Base-by-base conservation (phyloP, 1,140 invertebrate species). In the Lepidurus apus region DNA sequence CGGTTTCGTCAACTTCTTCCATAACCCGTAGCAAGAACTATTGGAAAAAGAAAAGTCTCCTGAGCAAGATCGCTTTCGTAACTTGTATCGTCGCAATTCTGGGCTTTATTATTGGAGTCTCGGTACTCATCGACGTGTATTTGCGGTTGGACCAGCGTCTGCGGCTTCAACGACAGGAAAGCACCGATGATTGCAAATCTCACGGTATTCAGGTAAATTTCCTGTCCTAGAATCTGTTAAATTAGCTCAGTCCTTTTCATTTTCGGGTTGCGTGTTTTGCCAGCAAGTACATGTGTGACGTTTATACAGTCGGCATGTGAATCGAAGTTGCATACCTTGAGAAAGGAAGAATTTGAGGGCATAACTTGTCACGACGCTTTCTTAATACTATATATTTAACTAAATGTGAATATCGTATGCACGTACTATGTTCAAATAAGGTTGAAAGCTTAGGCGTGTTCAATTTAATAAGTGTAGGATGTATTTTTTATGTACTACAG, bases 61-160 rank as follows among this genome's bases (percentile, higher is more conserved):
- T 65, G 53, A 65, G 53, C 53, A 65, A 65, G 53, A 65, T 17
- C 17, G 53, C 21, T 65, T 65, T 65, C 53, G 21, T 65, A n/a
- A 65, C 53, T 9, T 65, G 53, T 21, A 65, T 65, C 8, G 53
- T 65, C 9, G 53, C 53, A 9, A 9, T 11, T 24, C 76, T 44
- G 34, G 76, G 73, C 47, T 79, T 79, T 43, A 43, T 79, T 43
- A 47, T 79, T 17, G 78, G 73, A 42, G 75, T 79, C 17, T 42
- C 43, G 9, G 74, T 79, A 34, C 43, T 79, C 10, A 74, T 79
- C n/a, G 74, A 79, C 43, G 73, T 79, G 11, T 79, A 79, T 74
- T 45, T 79, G 42, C 42, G 78, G 26, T 47, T 79, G 34, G 78
- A 79, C 43, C 43, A 43, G 21, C 73, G 43, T 45, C n/a, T 79